Base-by-base conservation (phyloP, 2,888 invertebrate species). In the Acleris laterana region DNA sequence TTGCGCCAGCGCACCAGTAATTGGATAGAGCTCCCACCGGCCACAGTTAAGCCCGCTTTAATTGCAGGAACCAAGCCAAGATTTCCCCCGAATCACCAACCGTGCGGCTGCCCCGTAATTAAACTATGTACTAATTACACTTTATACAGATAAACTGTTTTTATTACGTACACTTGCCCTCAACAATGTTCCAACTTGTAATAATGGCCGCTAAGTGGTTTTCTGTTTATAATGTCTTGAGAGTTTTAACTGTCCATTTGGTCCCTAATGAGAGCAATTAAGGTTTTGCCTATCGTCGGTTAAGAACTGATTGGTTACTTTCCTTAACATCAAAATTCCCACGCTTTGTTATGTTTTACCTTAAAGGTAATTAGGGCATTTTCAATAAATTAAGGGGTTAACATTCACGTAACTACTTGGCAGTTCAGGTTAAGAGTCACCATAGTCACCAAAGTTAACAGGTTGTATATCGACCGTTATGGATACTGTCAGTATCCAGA, bases 91-190 rank as follows among this genome's bases (percentile, higher is more conserved):
- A 88, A 88, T 85, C 88, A 80, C 84, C 85, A 77, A 77, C 74
- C 71, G 68, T 75, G 73, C 74, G 73, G 76, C 81, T 69, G 77
- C 62, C 71, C 75, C 72, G 83, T 87, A 89, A 89, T 90, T 90
- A 89, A 84, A 87, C 88, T 85, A 88, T 85, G 85, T 86, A 87
- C 87, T 89, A 87, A 89, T 89, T 89, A 89, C 87, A 83, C 79
- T 84, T 84, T 83, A 80, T 78, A 76, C 75, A 76, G 80, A 84
- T 82, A 83, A 84, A 83, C 83, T 78, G 83, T 81, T 86, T 84
- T 85, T 85, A 84, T 83, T 81, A 77, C 77, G 71, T 5, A 48
- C 25, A 20, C 28, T 53, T 17, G 49, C 49, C 42, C 19, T 49
- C 49, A 59, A 49, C 56, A 49, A 62, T 49, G 49, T 56, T n/a